These are phyloP conservation scores for Agrotis puta DNA, from an alignment of 2,888 invertebrate species.

Conservation along the genomic window DNA sequence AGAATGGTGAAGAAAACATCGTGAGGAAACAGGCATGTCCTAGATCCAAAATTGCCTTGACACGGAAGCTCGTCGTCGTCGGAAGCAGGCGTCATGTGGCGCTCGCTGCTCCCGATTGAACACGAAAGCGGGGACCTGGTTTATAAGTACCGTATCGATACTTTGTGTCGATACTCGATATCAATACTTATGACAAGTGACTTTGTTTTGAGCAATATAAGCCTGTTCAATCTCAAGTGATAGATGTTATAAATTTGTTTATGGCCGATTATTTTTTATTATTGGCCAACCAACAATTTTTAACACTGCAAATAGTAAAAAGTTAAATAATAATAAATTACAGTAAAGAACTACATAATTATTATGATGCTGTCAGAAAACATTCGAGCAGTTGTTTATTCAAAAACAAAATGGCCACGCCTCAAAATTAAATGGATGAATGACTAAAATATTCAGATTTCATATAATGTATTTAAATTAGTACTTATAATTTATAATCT, in stretches of 20 bases:
- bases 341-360: too few relatives aligned
- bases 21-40: too few relatives aligned
- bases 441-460: neutral
- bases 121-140: conserved; percentile 54
- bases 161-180: conserved; percentile 9
- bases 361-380: too few relatives aligned
- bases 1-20: too few relatives aligned
- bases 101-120: conserved; percentile 34
- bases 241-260: too few relatives aligned
- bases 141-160: conserved; percentile 39
- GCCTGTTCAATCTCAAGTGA: neutral
- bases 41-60: neutral
- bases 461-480: too few relatives aligned
- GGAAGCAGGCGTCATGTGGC: conserved; percentile 7
- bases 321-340: too few relatives aligned
- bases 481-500: neutral
- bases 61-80: conserved; percentile 16
- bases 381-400: too few relatives aligned
- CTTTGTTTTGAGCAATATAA: neutral
- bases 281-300: too few relatives aligned
- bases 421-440: neutral
- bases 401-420: too few relatives aligned
- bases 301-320: too few relatives aligned
- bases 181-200: neutral
- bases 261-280: too few relatives aligned